These are phyloP conservation scores for Drusus annulatus DNA, from an alignment of 1,140 invertebrate genomes.

Conservation along the genomic window DNA sequence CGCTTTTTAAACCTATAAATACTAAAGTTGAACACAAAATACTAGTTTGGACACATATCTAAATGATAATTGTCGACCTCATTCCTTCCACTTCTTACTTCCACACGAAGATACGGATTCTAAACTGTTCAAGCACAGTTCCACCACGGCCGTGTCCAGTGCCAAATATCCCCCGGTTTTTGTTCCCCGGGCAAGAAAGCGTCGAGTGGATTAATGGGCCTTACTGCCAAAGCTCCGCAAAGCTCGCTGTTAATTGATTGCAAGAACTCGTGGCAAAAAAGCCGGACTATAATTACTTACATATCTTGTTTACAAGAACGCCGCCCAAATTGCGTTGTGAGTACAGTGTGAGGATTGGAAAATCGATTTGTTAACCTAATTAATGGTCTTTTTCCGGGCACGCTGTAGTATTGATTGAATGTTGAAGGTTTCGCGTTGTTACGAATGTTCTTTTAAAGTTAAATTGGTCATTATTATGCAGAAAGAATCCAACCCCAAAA, in stretches of 20 bases:
- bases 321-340: slow-evolving; percentile 26
- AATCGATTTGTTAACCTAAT: slow-evolving; percentile 35
- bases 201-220: slow-evolving; percentile 23
- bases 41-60: too few relatives aligned
- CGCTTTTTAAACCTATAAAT: too few relatives aligned
- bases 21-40: too few relatives aligned
- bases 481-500: too few relatives aligned
- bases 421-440: too few relatives aligned
- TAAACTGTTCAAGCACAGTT: not conserved
- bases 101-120: too few relatives aligned
- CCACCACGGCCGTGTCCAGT: not conserved
- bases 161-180: not conserved
- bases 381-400: slow-evolving; percentile 2
- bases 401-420: not conserved
- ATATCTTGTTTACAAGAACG: slow-evolving; percentile 34
- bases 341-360: slow-evolving; percentile 9
- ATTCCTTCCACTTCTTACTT: too few relatives aligned
- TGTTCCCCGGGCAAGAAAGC: slow-evolving; percentile 1
- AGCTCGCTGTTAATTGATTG: slow-evolving; percentile 35
- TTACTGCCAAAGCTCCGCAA: not conserved
- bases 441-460: too few relatives aligned
- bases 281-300: slow-evolving; percentile 21
- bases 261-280: slow-evolving; percentile 36
- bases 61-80: too few relatives aligned
- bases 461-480: too few relatives aligned